Base-by-base conservation (phyloP, 1,140 invertebrate species). In the Drosophila nigromelanica region DNA sequence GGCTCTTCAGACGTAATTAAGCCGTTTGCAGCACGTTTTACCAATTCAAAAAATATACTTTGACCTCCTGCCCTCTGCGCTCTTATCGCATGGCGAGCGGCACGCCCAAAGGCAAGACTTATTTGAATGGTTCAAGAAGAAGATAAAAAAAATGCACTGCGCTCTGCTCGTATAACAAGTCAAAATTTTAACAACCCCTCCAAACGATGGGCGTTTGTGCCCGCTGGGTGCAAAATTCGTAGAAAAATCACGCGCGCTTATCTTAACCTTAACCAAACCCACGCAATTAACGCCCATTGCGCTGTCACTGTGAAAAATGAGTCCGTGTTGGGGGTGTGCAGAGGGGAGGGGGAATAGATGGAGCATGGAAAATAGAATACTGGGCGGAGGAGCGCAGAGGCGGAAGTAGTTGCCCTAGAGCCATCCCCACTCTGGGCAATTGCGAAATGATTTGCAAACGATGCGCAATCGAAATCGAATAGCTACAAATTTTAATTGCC, bases 201-300 rank as follows among this genome's bases (percentile, higher is more conserved):
- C 8, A 6, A 11, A 11, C 14, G 35, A 60, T 47, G 37, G 47
- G 21, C 58, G 64, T 43, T 48, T 67, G 54, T 75, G 63, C 76
- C 83, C 85, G 73, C 45, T 50, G 83, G 83, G 85, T 62, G 62
- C 52, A 60, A 67, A 87, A 85, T 89, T 89, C 72, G 73, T 78
- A 83, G 85, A 89, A 89, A 89, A 89, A 89, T 89, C 83, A 89
- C 85, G 83, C 85, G 83, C 83, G 86, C 79, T 89, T 89, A 89
- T 89, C 83, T 89, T 58, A 78, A 72, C 79, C 79, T 78, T 54
- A 87, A 73, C 61, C 79, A 82, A 85, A 68, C 85, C 83, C 83
- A 59, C 60, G 83, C 83, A 89, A 89, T 89, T 89, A 89, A 89
- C 83, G 83, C 83, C 83, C 83, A 83, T 89, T 89, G 85, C 76